Evolutionary conservation across 2,888 invertebrate genomes (phyloP).

Genomic region (Cephus spinipes): DNA sequence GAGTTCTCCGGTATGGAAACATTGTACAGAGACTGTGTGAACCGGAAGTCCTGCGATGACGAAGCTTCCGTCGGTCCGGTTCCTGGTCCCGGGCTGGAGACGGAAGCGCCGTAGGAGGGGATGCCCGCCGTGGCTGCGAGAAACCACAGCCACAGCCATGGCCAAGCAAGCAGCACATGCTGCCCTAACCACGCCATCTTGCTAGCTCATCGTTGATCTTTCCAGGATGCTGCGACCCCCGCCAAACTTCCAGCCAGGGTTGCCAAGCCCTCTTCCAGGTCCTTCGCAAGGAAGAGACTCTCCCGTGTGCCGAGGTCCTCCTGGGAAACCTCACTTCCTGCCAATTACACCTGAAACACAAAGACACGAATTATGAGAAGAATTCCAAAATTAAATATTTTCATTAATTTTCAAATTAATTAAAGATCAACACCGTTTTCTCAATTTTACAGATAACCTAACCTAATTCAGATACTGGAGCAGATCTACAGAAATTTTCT

Average conservation of each 20-base stretch:
- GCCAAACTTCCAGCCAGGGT: neutral
- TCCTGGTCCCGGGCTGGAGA: constrained; percentile 26
- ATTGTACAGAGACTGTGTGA: constrained; percentile 83
- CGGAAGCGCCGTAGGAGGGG: constrained; percentile 40
- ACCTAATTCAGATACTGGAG: neutral
- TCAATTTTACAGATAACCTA: neutral
- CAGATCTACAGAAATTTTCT: neutral
- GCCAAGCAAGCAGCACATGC: constrained; percentile 59
- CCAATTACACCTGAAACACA: constrained; percentile 37
- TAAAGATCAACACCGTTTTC: neutral
- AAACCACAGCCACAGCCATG: constrained; percentile 63
- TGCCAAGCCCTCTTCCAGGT: neutral
- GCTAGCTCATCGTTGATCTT: constrained; percentile 62
- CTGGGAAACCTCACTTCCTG: neutral
- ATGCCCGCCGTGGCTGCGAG: constrained; percentile 54
- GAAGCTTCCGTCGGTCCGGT: constrained; percentile 20
- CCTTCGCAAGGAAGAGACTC: neutral
- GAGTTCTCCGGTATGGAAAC: constrained; percentile 94
- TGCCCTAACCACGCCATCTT: constrained; percentile 61
- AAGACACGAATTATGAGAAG: neutral
- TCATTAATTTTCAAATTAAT: neutral
- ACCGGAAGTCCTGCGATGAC: constrained; percentile 70
- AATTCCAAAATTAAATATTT: neutral
- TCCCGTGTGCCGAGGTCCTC: neutral
- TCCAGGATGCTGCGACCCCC: constrained; percentile 22